phyloP scores from a whole-genome alignment of 2,888 invertebrate species.

The Rhamphomyia laevipes region DNA sequence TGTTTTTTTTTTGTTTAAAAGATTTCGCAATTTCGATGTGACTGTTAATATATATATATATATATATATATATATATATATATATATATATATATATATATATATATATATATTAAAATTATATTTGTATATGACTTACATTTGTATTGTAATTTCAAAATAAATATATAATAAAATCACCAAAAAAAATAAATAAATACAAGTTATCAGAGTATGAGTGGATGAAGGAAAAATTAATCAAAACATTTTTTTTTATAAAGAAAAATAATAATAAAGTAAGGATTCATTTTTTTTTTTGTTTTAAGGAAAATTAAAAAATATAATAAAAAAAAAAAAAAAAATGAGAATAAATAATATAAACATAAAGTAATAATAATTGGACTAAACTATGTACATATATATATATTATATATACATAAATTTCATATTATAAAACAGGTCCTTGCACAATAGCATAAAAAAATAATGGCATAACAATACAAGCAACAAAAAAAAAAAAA shows the following conservation, averaged over 20 bases:
- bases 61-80: too few relatives aligned
- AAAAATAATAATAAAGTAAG: constrained; percentile 35
- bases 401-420: too few relatives aligned
- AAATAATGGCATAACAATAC: background rate
- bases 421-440: too few relatives aligned
- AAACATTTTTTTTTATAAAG: constrained; percentile 38
- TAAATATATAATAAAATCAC: background rate
- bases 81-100: too few relatives aligned
- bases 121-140: background rate
- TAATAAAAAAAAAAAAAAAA: background rate
- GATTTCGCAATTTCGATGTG: too few relatives aligned
- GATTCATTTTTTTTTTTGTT: constrained; percentile 9
- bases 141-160: background rate
- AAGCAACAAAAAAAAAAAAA: background rate
- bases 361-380: background rate
- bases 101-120: too few relatives aligned
- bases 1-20: too few relatives aligned
- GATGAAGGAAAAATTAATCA: constrained; percentile 34
- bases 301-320: constrained; percentile 2
- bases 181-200: background rate
- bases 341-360: background rate
- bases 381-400: background rate
- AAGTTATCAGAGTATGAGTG: constrained; percentile 6
- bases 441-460: background rate
- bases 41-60: too few relatives aligned